phyloP scores from a whole-genome alignment of 2,888 invertebrate genomes.

The Cyaniris semiargus region DNA sequence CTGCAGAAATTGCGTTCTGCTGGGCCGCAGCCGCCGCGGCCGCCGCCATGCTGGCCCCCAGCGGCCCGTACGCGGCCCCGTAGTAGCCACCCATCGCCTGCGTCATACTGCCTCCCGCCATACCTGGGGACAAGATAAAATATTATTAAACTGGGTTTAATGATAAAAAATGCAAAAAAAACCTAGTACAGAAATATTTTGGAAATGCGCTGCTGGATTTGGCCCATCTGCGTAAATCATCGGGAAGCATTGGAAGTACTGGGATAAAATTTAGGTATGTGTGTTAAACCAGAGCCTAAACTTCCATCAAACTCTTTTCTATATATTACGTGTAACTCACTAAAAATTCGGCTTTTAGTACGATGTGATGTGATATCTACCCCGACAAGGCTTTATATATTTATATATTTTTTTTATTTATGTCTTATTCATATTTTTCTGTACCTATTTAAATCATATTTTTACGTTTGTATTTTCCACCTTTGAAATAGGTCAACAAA shows the following conservation, averaged over 20 bases:
- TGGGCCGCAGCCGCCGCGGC: slow-evolving; percentile 86
- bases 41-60: slow-evolving; percentile 87
- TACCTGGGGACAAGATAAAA: slow-evolving; percentile 72
- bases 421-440: not conserved
- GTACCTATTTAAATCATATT: not conserved
- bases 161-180: too few relatives aligned
- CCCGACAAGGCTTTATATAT: too few relatives aligned
- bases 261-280: too few relatives aligned
- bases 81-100: slow-evolving; percentile 87
- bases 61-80: slow-evolving; percentile 86
- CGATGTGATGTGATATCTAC: too few relatives aligned
- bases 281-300: too few relatives aligned
- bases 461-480: not conserved
- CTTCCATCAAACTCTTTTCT: too few relatives aligned
- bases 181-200: not conserved
- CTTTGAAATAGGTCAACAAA: not conserved
- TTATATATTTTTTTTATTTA: too few relatives aligned
- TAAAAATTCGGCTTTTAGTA: too few relatives aligned
- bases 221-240: too few relatives aligned
- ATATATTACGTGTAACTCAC: not conserved
- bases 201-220: not conserved
- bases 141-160: not conserved
- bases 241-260: too few relatives aligned
- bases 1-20: slow-evolving; percentile 85
- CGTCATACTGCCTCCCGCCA: slow-evolving; percentile 84